phyloP scores from a whole-genome alignment of 2,888 invertebrate species.

The Stramonita haemastoma region DNA sequence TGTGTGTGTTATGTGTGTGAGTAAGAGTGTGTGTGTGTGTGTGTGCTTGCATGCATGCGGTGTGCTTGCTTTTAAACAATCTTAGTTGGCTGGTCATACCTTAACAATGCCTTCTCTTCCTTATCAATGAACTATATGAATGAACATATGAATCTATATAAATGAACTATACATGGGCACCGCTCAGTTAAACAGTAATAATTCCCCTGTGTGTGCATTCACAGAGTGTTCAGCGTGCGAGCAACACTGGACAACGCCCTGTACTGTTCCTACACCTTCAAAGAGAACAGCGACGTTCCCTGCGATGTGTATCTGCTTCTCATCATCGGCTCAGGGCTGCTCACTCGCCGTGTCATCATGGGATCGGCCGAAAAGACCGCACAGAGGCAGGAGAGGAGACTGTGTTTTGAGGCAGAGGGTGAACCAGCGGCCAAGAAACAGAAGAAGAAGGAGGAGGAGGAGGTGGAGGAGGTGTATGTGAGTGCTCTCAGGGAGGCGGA shows the following conservation, averaged over 20 bases:
- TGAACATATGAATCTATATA: too few relatives aligned
- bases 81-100: too few relatives aligned
- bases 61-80: too few relatives aligned
- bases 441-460: not conserved
- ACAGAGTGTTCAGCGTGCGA: slow-evolving; percentile 32
- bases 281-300: not conserved
- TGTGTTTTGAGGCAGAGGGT: not conserved
- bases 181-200: too few relatives aligned
- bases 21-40: too few relatives aligned
- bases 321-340: slow-evolving; percentile 26
- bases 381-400: not conserved
- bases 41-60: too few relatives aligned
- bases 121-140: too few relatives aligned
- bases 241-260: slow-evolving; percentile 20
- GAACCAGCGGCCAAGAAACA: slow-evolving; percentile 14
- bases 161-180: too few relatives aligned
- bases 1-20: too few relatives aligned
- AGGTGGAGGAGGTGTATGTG: slow-evolving; percentile 16
- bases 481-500: not conserved
- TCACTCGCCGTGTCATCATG: slow-evolving; percentile 28
- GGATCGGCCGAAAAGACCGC: not conserved
- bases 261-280: slow-evolving; percentile 38
- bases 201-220: not conserved
- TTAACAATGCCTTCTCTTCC: too few relatives aligned
- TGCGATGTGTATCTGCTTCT: slow-evolving; percentile 30